These are phyloP conservation scores for Chloroceryle inda DNA, from an alignment of 2,797 vertebrate genomes.

Conservation along the genomic window DNA sequence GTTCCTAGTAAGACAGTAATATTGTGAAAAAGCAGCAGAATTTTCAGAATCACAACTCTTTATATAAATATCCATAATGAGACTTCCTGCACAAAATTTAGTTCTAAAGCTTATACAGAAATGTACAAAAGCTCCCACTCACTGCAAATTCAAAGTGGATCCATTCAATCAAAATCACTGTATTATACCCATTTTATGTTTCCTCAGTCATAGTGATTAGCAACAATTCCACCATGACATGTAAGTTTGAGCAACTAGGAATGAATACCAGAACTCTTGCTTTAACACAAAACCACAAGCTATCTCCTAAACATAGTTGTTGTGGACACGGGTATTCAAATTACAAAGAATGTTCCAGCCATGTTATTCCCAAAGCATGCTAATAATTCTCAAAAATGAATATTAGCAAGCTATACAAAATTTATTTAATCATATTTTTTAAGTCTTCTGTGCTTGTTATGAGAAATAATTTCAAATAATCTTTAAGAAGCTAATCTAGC, in stretches of 20 bases:
- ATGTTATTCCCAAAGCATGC: neutral
- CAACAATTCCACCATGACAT: neutral
- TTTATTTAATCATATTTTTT: neutral
- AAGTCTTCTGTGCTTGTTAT: neutral
- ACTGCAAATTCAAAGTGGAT: neutral
- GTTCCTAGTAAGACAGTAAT: neutral
- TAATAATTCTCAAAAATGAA: neutral
- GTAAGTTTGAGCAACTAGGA: neutral
- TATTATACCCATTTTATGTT: neutral
- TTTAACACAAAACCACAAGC: neutral
- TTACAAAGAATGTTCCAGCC: neutral
- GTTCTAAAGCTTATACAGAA: neutral
- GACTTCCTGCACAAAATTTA: neutral
- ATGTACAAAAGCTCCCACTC: neutral
- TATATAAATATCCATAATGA: neutral
- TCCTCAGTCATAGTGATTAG: neutral
- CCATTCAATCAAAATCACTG: neutral
- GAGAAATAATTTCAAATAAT: neutral
- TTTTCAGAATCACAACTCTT: neutral
- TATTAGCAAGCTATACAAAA: neutral
- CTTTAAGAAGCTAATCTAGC: neutral
- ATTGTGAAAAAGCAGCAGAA: neutral
- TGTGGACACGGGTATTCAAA: neutral
- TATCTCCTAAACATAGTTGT: neutral
- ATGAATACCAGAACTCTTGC: neutral